Percentiles rank a stretch among this genome's conserved stretches.
phyloP scores from a whole-genome alignment of 2,797 vertebrate genomes.

The Hyperoplus lanceolatus region DNA sequence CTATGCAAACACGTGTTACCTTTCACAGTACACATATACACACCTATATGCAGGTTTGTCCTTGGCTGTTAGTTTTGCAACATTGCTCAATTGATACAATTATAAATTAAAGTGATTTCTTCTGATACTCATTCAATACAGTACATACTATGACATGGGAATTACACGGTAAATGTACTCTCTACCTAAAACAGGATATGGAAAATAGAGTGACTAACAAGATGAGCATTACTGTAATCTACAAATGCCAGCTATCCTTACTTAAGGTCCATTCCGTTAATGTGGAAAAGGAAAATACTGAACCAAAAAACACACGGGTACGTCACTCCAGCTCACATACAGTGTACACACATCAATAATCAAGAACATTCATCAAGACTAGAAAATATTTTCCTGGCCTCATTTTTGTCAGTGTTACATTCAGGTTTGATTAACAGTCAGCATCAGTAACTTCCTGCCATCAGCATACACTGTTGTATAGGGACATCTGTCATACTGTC shows the following conservation, averaged over 20 bases:
- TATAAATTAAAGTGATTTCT: constrained; percentile 26
- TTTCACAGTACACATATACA: constrained; percentile 49
- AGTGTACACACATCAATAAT: constrained; percentile 45
- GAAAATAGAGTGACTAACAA: constrained; percentile 13
- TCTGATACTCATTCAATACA: constrained; percentile 36
- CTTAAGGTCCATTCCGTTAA: constrained; percentile 4
- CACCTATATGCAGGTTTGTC: constrained; percentile 39
- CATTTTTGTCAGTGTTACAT: constrained; percentile 72
- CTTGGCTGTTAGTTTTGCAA: constrained; percentile 54
- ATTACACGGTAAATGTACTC: background rate
- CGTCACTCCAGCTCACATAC: constrained; percentile 64
- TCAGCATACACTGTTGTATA: background rate
- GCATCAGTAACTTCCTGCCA: constrained; percentile 40
- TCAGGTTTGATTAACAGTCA: constrained; percentile 79
- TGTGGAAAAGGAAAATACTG: constrained; percentile 42
- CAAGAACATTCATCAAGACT: constrained; percentile 71
- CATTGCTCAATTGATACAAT: constrained; percentile 33
- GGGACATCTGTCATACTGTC: constrained; percentile 16
- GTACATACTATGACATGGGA: constrained; percentile 37
- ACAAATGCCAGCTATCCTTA: constrained; percentile 2
- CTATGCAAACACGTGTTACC: constrained; percentile 54
- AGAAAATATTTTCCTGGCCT: constrained; percentile 57
- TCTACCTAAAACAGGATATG: constrained; percentile 21
- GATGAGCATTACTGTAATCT: constrained; percentile 7
- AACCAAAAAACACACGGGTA: constrained; percentile 43